These are phyloP conservation scores for Notothenia coriiceps DNA, from an alignment of 2,113 vertebrate species.

Conservation along the genomic window DNA sequence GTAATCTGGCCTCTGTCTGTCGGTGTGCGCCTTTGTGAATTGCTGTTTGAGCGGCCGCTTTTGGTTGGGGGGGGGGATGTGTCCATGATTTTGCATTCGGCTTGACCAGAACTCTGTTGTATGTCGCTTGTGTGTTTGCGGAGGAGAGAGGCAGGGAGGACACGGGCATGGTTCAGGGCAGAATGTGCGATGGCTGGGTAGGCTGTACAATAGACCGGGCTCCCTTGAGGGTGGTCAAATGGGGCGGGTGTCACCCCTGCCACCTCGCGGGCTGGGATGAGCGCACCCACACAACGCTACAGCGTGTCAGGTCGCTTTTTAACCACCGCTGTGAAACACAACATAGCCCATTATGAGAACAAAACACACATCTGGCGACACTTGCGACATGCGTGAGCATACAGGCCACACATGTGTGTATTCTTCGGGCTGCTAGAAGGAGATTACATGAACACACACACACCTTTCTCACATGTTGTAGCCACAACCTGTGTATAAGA, in stretches of 20 bases:
- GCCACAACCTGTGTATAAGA: background rate
- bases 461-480: background rate
- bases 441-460: constrained; percentile 14
- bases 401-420: background rate
- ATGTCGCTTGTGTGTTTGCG: constrained; percentile 59
- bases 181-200: constrained; percentile 78
- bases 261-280: too few relatives aligned
- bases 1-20: too few relatives aligned
- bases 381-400: background rate
- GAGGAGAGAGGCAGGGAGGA: constrained; percentile 42
- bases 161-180: constrained; percentile 63
- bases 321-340: constrained; percentile 55
- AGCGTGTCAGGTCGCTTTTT: constrained; percentile 80
- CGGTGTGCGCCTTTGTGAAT: constrained; percentile 38
- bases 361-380: constrained; percentile 31
- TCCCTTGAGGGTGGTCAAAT: constrained; percentile 80
- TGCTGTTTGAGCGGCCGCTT: constrained; percentile 24
- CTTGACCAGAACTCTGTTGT: constrained; percentile 41
- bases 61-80: background rate
- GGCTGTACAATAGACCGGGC: constrained; percentile 77
- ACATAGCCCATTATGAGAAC: constrained; percentile 23
- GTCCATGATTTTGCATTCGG: constrained; percentile 33
- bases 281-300: constrained; percentile 65
- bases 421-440: background rate
- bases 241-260: constrained; percentile 75